phyloP scores from a whole-genome alignment of 2,888 invertebrate genomes.

The Xestia xanthographa region DNA sequence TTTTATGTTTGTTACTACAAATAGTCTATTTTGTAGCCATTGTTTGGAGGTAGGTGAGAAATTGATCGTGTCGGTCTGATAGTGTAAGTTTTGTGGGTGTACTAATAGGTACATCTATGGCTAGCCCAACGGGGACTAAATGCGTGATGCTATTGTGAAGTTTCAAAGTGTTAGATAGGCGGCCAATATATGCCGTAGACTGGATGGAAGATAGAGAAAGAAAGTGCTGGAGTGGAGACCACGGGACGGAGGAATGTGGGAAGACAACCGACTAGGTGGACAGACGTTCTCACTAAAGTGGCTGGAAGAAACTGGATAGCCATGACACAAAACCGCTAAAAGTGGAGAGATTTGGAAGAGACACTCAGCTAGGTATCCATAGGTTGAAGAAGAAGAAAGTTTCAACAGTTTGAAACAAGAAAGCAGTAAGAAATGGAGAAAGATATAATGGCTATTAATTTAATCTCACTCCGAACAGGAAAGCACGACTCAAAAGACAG shows the following conservation, averaged over 20 bases:
- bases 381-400: not conserved
- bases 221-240: too few relatives aligned
- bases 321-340: too few relatives aligned
- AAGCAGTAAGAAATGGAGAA: too few relatives aligned
- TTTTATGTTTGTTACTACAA: constrained; percentile 52
- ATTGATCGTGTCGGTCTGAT: constrained; percentile 42
- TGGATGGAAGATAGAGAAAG: too few relatives aligned
- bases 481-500: not conserved
- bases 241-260: too few relatives aligned
- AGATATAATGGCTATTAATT: not conserved
- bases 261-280: too few relatives aligned
- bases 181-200: too few relatives aligned
- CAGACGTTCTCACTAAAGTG: too few relatives aligned
- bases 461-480: too few relatives aligned
- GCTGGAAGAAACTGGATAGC: too few relatives aligned
- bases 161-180: not conserved
- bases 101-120: not conserved
- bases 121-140: not conserved
- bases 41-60: constrained; percentile 49
- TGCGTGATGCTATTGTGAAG: not conserved
- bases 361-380: not conserved
- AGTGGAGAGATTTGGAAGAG: too few relatives aligned
- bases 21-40: constrained; percentile 47
- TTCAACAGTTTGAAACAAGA: too few relatives aligned
- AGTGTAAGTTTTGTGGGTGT: not conserved